phyloP scores from a whole-genome alignment of 2,888 invertebrate species.

The Drosophila villosipedis region DNA sequence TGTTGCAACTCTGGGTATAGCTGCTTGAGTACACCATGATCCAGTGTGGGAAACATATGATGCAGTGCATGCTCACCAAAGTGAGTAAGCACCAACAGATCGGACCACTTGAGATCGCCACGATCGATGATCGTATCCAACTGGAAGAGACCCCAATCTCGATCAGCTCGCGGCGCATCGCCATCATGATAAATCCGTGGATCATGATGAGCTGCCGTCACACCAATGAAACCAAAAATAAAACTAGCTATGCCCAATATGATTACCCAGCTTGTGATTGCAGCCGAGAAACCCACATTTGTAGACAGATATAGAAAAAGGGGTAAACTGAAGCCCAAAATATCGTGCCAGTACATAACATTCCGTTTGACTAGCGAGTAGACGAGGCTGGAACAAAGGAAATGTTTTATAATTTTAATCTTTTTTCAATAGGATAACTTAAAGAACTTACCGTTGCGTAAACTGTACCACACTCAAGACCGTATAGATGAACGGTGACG shows the following conservation, averaged over 20 bases:
- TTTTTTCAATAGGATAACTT: not conserved
- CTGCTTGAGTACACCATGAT: conserved; percentile 89
- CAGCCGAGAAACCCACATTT: conserved; percentile 44
- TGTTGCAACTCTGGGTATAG: conserved; percentile 87
- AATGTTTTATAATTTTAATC: not conserved
- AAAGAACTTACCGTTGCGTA: conserved; percentile 50
- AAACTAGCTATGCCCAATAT: conserved; percentile 87
- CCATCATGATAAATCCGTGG: conserved; percentile 92
- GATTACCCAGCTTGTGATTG: conserved; percentile 86
- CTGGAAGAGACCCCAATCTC: conserved; percentile 92
- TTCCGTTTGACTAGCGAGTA: conserved; percentile 61
- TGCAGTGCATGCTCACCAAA: conserved; percentile 92
- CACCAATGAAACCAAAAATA: conserved; percentile 87
- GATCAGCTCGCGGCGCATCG: conserved; percentile 86
- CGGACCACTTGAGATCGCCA: conserved; percentile 88
- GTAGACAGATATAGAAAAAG: conserved; percentile 83
- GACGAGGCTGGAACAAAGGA: conserved; percentile 40
- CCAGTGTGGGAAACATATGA: conserved; percentile 92
- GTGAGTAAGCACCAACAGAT: conserved; percentile 89
- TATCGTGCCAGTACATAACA: conserved; percentile 82
- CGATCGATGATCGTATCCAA: conserved; percentile 90
- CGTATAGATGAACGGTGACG: conserved; percentile 84
- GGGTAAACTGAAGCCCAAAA: conserved; percentile 84
- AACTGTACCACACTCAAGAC: conserved; percentile 51
- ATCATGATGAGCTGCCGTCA: conserved; percentile 92